Evolutionary conservation across 2,888 invertebrate species (phyloP), one percentile per base, ranked within the genome.

Genomic region (Epirrhoe tristata): DNA sequence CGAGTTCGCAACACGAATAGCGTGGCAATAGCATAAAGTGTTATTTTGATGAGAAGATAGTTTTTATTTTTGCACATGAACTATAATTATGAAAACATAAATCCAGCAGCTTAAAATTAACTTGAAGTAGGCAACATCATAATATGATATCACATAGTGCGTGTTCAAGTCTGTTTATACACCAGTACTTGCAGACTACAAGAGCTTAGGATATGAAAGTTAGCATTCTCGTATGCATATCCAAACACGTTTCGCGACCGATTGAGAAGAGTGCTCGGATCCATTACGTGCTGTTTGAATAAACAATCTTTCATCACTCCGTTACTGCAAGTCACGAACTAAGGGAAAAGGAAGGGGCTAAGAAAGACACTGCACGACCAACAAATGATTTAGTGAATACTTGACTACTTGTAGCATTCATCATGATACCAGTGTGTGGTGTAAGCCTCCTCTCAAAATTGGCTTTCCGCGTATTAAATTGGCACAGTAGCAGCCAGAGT

Each of bases 211-310:
- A 86, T 87, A 88, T 89, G 89, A 90, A 90, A 91, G 89, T 89
- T 83, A 86, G 86, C 82, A 82, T 90, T 89, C 73, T 65, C 58
- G 59, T 64, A 66, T 59, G 69, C 69, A 67, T 89, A 89, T 85
- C 82, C 85, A 89, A 90, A 90, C 90, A 88, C 84, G 90, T 90
- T 90, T 83, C 82, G 81, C 85, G 84, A 83, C 83, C 87, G 87
- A 88, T 89, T 87, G 87, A 87, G 88, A 86, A 84, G 86, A 91
- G 90, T 90, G 86, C 85, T 85, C 81, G 78, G 81, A 84, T 89
- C 87, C 89, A 91, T 90, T 91, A 90, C 86, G 79, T 76, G 80
- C 81, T 85, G 84, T 82, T 81, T 83, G 84, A 83, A 82, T 86
- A 87, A 89, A 87, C 86, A 87, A 77, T 79, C 72, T 75, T 72